phyloP scores from a whole-genome alignment of 2,113 vertebrate species.

The Ammodytes marinus region DNA sequence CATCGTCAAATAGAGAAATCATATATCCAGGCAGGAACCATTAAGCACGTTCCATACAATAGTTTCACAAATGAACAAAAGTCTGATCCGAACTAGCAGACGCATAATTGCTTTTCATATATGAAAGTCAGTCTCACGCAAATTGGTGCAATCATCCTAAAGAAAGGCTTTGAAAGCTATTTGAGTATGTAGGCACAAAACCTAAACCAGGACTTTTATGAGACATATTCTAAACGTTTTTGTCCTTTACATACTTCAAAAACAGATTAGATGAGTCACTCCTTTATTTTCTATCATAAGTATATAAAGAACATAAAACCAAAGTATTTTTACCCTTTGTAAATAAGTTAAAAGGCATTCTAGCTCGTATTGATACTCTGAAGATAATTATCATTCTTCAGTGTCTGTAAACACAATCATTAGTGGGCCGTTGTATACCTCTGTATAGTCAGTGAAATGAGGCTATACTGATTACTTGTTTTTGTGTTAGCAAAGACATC shows the following conservation, averaged over 20 bases:
- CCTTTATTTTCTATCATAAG: no score
- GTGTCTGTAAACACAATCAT: conserved; percentile 68
- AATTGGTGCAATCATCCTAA: background rate
- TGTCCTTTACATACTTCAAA: conserved; percentile 1
- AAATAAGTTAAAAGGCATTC: conserved; percentile 41
- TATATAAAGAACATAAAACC: background rate
- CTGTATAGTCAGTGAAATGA: conserved; percentile 29
- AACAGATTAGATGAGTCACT: background rate
- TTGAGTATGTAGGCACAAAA: background rate
- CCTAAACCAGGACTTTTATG: background rate
- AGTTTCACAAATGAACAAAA: background rate
- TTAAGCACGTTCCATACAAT: no score
- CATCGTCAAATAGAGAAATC: background rate
- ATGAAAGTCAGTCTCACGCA: no score
- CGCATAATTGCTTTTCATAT: no score
- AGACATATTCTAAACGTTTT: background rate
- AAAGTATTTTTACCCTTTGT: conserved; percentile 20
- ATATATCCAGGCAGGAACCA: no score
- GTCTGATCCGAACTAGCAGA: no score
- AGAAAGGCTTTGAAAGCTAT: background rate
- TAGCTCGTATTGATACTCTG: background rate
- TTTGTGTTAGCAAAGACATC: conserved; percentile 68
- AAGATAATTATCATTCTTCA: conserved; percentile 61
- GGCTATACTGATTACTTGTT: conserved; percentile 66
- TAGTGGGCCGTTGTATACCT: conserved; percentile 36